phyloP scores from a whole-genome alignment of 2,797 vertebrate genomes.

The Rhinella marina region DNA sequence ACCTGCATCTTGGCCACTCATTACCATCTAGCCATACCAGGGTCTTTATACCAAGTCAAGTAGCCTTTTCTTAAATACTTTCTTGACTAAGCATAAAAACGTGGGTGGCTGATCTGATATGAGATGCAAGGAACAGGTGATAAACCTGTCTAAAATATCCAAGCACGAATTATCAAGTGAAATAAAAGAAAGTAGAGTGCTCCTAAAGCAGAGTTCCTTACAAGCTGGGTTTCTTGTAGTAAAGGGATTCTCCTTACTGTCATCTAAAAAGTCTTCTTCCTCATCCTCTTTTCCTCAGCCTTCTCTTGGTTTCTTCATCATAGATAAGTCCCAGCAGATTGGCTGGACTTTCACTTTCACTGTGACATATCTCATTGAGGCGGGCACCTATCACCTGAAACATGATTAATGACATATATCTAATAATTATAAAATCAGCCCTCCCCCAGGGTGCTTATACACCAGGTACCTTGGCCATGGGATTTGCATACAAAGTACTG shows the following conservation, averaged over 20 bases:
- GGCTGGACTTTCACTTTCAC: conserved; percentile 95
- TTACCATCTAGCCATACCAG: conserved; percentile 52
- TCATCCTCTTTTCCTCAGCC: conserved; percentile 97
- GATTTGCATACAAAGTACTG: no score
- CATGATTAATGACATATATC: conserved; percentile 16
- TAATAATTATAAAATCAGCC: background rate
- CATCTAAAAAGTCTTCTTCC: conserved; percentile 98
- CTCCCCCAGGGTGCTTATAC: no score
- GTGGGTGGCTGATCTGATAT: conserved; percentile 46
- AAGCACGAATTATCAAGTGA: conserved; percentile 69
- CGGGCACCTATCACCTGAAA: conserved; percentile 90
- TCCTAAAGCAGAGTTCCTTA: conserved; percentile 83
- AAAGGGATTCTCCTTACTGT: conserved; percentile 93
- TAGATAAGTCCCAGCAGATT: conserved; percentile 96
- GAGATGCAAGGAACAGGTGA: conserved; percentile 55
- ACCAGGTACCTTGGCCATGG: no score
- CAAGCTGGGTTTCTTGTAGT: conserved; percentile 83
- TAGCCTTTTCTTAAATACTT: background rate
- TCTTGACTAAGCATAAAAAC: conserved; percentile 47
- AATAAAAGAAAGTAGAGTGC: conserved; percentile 70
- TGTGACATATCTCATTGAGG: conserved; percentile 93
- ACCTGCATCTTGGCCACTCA: conserved; percentile 53
- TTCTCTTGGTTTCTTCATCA: conserved; percentile 95
- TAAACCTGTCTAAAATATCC: conserved; percentile 58
- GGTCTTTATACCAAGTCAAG: conserved; percentile 37